These are phyloP conservation scores for Actias luna DNA, from an alignment of 2,888 invertebrate species.

Conservation along the genomic window DNA sequence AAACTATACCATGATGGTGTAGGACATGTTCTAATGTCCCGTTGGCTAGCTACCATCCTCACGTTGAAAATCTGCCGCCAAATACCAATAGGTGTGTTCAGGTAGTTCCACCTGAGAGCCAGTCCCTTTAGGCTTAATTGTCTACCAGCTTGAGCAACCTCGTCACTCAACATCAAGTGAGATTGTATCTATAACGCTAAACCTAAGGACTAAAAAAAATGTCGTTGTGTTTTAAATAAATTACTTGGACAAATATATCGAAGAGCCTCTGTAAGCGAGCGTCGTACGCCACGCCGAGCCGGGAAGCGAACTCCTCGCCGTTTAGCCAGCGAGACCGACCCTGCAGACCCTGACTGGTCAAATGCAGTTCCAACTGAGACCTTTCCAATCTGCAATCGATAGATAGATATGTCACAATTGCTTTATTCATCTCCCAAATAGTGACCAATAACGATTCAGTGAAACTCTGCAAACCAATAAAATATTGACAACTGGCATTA, in stretches of 20 bases:
- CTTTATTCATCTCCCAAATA: background rate
- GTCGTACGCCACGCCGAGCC: slow-evolving; percentile 83
- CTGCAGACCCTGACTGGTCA: slow-evolving; percentile 52
- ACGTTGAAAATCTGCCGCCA: too few relatives aligned
- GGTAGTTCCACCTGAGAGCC: too few relatives aligned
- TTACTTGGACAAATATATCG: slow-evolving; percentile 85
- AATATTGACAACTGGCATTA: too few relatives aligned
- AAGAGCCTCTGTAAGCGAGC: slow-evolving; percentile 83
- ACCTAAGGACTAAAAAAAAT: background rate
- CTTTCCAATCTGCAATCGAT: slow-evolving; percentile 71
- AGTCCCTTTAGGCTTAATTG: too few relatives aligned
- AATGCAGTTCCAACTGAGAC: slow-evolving; percentile 78
- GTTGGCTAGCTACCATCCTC: too few relatives aligned
- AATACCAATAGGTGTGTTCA: too few relatives aligned
- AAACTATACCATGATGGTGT: too few relatives aligned
- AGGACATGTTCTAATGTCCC: too few relatives aligned
- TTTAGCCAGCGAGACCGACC: slow-evolving; percentile 48
- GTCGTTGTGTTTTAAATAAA: background rate
- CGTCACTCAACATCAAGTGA: too few relatives aligned
- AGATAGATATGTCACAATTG: background rate
- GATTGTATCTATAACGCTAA: background rate
- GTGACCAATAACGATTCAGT: too few relatives aligned
- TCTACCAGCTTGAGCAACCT: too few relatives aligned
- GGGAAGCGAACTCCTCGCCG: slow-evolving; percentile 80
- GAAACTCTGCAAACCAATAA: too few relatives aligned